These are phyloP conservation scores for Bombus huntii DNA, from an alignment of 1,140 invertebrate genomes.

Conservation along the genomic window DNA sequence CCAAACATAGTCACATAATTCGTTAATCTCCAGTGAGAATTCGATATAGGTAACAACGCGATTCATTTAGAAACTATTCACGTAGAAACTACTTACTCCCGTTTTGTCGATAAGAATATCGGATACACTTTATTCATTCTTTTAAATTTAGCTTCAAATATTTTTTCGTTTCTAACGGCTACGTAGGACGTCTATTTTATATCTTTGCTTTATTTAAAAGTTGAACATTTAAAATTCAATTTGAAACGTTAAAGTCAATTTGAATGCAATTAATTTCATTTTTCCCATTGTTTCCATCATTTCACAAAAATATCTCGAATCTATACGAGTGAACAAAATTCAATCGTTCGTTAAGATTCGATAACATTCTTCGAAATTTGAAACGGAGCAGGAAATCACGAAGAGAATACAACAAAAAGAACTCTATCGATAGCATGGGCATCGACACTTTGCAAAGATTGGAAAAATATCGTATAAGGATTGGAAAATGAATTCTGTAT, in stretches of 20 bases:
- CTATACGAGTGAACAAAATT: no score
- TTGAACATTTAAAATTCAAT: not conserved
- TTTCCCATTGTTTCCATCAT: not conserved
- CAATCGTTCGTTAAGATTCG: not conserved
- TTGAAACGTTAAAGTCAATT: not conserved
- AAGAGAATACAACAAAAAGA: not conserved
- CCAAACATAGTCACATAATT: no score
- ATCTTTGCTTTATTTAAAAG: not conserved
- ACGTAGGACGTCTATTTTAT: not conserved
- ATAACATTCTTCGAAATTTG: not conserved
- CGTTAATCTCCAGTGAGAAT: no score
- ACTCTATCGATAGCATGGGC: not conserved
- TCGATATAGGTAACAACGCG: no score
- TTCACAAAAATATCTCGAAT: not conserved
- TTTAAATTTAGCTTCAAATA: not conserved
- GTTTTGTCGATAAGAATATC: not conserved
- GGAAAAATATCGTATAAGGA: constrained; percentile 8
- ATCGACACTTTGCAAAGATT: not conserved
- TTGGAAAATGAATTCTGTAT: constrained; percentile 13
- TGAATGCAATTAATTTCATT: not conserved
- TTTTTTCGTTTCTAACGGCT: not conserved
- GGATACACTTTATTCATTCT: not conserved
- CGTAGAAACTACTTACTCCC: not conserved
- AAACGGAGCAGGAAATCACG: not conserved
- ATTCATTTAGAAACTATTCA: not conserved